phyloP scores from a whole-genome alignment of 2,888 invertebrate genomes.

The Mechanitis mazaeus region DNA sequence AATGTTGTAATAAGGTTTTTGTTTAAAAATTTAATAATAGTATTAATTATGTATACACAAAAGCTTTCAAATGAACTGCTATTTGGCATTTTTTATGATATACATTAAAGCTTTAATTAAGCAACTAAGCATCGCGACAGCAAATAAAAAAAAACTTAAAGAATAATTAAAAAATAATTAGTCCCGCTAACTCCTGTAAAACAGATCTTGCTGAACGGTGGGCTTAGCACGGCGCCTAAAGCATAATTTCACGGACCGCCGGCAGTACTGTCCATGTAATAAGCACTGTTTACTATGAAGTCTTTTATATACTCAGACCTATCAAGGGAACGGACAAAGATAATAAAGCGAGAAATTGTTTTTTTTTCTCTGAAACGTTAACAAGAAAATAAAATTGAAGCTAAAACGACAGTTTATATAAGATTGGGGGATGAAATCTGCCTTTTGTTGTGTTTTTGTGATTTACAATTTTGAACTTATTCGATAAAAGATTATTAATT shows the following conservation, averaged over 20 bases:
- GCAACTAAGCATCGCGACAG: too few species aligned
- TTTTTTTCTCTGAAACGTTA: conserved; percentile 11
- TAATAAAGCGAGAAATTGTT: conserved; percentile 26
- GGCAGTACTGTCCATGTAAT: conserved; percentile 57
- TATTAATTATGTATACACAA: too few species aligned
- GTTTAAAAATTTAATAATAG: too few species aligned
- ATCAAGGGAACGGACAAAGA: conserved; percentile 17
- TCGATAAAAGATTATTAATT: neutral
- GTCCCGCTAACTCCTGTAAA: conserved; percentile 29
- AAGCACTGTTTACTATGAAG: conserved; percentile 55
- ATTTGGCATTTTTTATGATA: too few species aligned
- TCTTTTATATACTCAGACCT: conserved; percentile 35
- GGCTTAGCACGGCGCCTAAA: conserved; percentile 56
- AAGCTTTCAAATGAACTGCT: too few species aligned
- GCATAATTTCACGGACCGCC: conserved; percentile 67
- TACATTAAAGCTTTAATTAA: too few species aligned
- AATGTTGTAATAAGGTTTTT: too few species aligned
- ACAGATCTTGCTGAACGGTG: conserved; percentile 41
- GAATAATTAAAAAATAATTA: too few species aligned
- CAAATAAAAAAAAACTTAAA: too few species aligned
- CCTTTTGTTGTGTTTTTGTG: neutral
- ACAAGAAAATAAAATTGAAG: conserved; percentile 5
- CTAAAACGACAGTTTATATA: neutral
- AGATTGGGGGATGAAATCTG: conserved; percentile 1
- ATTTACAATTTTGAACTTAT: neutral